Evolutionary conservation across 1,140 invertebrate species (phyloP).

Genomic region (Drosophila bocki): DNA sequence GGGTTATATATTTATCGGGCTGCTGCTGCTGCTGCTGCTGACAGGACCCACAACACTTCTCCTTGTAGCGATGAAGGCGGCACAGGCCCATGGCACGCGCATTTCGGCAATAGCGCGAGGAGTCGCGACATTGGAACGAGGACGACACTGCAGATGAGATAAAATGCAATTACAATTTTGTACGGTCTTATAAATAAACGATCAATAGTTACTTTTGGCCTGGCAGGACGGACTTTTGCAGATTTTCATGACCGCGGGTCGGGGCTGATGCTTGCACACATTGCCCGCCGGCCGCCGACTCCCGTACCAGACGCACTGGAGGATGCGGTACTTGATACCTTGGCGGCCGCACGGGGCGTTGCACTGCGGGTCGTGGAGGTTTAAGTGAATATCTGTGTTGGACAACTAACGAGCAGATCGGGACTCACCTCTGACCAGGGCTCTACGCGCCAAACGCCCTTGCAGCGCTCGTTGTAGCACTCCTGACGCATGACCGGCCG

Average conservation of each 20-base stretch:
- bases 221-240: slow-evolving; percentile 90
- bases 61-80: slow-evolving; percentile 91
- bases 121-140: slow-evolving; percentile 88
- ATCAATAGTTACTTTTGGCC: slow-evolving; percentile 76
- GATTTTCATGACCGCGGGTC: slow-evolving; percentile 91
- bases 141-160: slow-evolving; percentile 20
- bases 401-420: slow-evolving; percentile 25
- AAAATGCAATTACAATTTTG: not conserved
- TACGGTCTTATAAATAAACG: too few relatives aligned
- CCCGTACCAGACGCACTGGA: slow-evolving; percentile 95
- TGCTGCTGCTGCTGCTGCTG: slow-evolving; percentile 58
- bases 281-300: slow-evolving; percentile 92
- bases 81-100: slow-evolving; percentile 94
- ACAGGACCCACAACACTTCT: slow-evolving; percentile 94
- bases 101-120: slow-evolving; percentile 92
- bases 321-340: slow-evolving; percentile 92
- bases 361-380: slow-evolving; percentile 87
- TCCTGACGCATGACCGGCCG: slow-evolving; percentile 90
- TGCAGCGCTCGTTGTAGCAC: slow-evolving; percentile 92
- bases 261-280: slow-evolving; percentile 90
- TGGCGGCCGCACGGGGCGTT: slow-evolving; percentile 89
- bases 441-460: slow-evolving; percentile 93
- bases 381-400: slow-evolving; percentile 24
- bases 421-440: slow-evolving; percentile 93
- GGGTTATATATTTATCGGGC: slow-evolving; percentile 51